Conservation (phyloP, 2,113 vertebrate genomes). For the Anarhynchus alexandrinus region DNA sequence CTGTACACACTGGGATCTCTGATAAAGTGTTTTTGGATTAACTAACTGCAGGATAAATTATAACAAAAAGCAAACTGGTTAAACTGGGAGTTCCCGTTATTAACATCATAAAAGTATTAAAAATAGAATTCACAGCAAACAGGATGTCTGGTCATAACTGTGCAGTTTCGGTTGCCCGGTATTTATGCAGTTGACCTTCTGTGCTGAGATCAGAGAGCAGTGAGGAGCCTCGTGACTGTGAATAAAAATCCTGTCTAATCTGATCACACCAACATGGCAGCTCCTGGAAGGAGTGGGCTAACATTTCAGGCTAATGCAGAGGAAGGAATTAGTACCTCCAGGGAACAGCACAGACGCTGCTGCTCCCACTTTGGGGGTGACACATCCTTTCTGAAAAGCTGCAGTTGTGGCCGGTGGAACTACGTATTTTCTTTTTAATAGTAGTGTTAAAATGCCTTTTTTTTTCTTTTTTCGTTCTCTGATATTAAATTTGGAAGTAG, state of each 20-base stretch:
- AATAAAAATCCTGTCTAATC: not conserved
- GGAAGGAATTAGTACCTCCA: not conserved
- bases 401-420: not conserved
- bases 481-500: not conserved
- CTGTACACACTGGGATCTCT: not conserved
- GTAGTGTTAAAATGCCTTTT: not conserved
- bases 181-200: conserved; percentile 7
- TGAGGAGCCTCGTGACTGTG: not conserved
- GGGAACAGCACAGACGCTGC: accelerated
- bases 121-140: conserved; percentile 29
- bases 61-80: not conserved
- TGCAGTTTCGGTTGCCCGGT: not conserved
- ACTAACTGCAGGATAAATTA: not conserved
- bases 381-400: not conserved
- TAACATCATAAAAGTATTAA: conserved; percentile 1
- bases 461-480: not conserved
- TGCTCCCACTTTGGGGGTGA: not conserved
- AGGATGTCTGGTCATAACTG: conserved; percentile 23
- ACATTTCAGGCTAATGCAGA: not conserved
- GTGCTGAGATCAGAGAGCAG: not conserved
- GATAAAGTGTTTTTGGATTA: not conserved
- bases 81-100: not conserved
- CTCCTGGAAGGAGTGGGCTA: not conserved
- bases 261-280: not conserved
- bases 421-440: not conserved